A percentile compares a stretch with the other conserved stretches of the same genome.
Conservation (phyloP, 2,797 vertebrate genomes). For the Rhinogobio ventralis region DNA sequence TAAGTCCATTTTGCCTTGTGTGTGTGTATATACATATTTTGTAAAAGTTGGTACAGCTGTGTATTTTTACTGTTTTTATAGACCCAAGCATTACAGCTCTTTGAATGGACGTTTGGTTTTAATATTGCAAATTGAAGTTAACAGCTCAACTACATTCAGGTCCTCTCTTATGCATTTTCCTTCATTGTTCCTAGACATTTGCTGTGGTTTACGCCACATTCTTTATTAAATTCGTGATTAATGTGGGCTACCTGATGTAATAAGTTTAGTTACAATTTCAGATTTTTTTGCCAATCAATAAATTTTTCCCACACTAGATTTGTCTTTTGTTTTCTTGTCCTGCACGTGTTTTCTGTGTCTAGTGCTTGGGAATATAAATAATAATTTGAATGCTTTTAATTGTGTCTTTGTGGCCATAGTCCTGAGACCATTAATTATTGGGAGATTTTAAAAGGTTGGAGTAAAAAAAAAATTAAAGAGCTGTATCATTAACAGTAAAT, state of each 20-base stretch:
- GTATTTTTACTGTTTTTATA: neutral
- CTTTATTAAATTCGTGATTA: neutral
- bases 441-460: neutral
- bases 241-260: neutral
- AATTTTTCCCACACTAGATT: constrained; percentile 19
- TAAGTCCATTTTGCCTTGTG: constrained; percentile 12
- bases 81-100: neutral
- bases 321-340: constrained; percentile 20
- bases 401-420: neutral
- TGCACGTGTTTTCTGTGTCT: neutral
- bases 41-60: neutral
- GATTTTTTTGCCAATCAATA: constrained; percentile 18
- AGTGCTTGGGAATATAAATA: neutral
- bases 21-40: neutral
- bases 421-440: fast-evolving
- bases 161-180: neutral
- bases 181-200: neutral
- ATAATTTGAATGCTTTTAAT: neutral
- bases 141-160: neutral
- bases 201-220: no score
- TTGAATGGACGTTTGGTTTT: neutral
- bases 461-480: fast-evolving
- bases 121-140: neutral
- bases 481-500: neutral
- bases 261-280: neutral